Percentiles rank a stretch among this genome's conserved stretches.
phyloP scores from a whole-genome alignment of 2,113 vertebrate genomes.

The Larimichthys polyactis region DNA sequence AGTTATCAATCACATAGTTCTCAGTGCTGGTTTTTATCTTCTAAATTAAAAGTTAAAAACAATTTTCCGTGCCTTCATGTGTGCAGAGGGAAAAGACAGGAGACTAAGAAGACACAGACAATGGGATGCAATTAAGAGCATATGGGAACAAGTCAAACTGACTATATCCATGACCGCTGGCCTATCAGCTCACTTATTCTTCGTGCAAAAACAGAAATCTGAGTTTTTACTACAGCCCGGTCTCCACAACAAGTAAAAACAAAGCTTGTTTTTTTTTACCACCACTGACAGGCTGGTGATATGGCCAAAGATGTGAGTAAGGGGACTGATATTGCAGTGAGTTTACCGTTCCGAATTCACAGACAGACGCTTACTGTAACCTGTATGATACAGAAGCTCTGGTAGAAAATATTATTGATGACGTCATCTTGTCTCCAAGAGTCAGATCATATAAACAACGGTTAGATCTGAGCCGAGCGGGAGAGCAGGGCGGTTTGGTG shows the following conservation, averaged over 20 bases:
- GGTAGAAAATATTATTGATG: slow-evolving; percentile 75
- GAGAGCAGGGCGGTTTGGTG: slow-evolving; percentile 74
- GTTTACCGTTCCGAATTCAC: slow-evolving; percentile 36
- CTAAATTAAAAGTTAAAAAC: background rate
- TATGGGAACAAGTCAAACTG: background rate
- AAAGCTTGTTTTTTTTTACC: background rate
- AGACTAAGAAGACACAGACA: background rate
- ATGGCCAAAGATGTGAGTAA: slow-evolving; percentile 33
- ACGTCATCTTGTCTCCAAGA: slow-evolving; percentile 81
- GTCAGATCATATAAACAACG: slow-evolving; percentile 74
- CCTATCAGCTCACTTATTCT: background rate
- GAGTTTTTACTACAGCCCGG: slow-evolving; percentile 2
- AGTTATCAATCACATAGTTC: background rate
- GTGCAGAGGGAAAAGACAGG: background rate
- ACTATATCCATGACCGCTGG: background rate
- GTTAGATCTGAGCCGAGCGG: slow-evolving; percentile 65
- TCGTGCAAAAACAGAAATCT: background rate
- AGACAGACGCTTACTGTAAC: slow-evolving; percentile 52
- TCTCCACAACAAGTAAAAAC: slow-evolving; percentile 69
- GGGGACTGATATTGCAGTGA: slow-evolving; percentile 6
- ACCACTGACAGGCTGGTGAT: slow-evolving; percentile 38
- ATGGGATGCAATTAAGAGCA: background rate
- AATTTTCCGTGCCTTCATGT: background rate
- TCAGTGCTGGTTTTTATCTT: background rate
- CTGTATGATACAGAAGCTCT: slow-evolving; percentile 36